Evolutionary conservation across 2,113 vertebrate species (phyloP), one percentile per base, ranked within the genome.

Genomic region (Catharus minimus): DNA sequence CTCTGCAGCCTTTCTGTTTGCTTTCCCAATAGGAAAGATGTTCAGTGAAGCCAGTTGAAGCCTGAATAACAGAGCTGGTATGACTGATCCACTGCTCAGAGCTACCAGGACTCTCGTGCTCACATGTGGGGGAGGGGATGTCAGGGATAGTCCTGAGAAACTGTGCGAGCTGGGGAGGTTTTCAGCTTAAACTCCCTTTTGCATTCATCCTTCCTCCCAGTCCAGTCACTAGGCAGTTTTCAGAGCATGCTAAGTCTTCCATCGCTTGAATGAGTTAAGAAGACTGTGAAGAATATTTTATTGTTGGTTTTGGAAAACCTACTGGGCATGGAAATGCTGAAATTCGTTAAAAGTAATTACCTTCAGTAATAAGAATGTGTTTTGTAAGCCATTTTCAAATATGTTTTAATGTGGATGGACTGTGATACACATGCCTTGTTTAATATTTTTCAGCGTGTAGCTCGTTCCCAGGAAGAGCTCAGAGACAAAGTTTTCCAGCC

Each of bases 401-500:
- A 23, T 4, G 18, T 43, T 72, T 43, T 82, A 53, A 15, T 73
- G 20, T 36, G 16, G 18, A 69, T 11, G 49, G 55, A 44, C 82
- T 86, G 19, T 81, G 49, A 88, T 47, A 19, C 30, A 18, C 30
- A 50, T 83, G 27, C 47, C 55, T 62, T 43, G 52, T 60, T 93
- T 86, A 68, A 33, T 78, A 67, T 84, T 86, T 67, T 78, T 26
- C 94, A 99, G 99, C 97, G 98, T 30, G 97, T 97, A 22, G 97
- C 98, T 82, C 99, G 98, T 89, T 99, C 99, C 52, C 98, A 99
- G 92, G 99, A 99, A 91, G 99, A 99, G 46, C 95, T 99, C 52
- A 95, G 97, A 60, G 88, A 98, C 36, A 90, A 88, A 56, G 96
- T 85, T 38, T 98, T 98, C 46, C 97, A 97, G 13, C 94, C 97